Evolutionary conservation across 2,888 invertebrate species (phyloP).

Genomic region (Stenichneumon culpator): DNA sequence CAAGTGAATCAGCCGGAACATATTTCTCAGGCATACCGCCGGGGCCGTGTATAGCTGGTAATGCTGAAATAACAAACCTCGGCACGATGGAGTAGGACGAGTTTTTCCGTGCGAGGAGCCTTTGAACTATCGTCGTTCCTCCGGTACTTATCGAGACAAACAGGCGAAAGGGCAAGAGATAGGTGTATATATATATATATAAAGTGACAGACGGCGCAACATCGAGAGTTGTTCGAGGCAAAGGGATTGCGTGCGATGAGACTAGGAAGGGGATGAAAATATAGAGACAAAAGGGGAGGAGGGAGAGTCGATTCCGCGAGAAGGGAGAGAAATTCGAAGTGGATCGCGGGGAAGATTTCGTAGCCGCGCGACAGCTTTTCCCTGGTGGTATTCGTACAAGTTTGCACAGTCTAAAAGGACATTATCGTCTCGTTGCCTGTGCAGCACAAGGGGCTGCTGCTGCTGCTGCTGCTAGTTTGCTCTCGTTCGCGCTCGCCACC

Average conservation of each 20-base stretch:
- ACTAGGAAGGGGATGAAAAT: conserved; percentile 31
- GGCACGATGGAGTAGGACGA: conserved; percentile 55
- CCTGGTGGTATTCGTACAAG: conserved; percentile 50
- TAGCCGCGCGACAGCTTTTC: conserved; percentile 33
- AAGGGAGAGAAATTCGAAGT: conserved; percentile 40
- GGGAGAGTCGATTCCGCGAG: conserved; percentile 26
- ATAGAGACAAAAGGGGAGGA: conserved; percentile 3
- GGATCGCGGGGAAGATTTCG: conserved; percentile 33
- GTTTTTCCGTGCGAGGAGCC: conserved; percentile 59
- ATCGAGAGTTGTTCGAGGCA: conserved; percentile 38
- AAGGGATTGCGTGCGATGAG: conserved; percentile 4
- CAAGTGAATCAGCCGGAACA: conserved; percentile 67
- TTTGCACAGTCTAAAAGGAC: conserved; percentile 58
- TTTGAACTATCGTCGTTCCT: conserved; percentile 76
- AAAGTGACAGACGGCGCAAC: conserved; percentile 12
- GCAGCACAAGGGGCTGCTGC: conserved; percentile 7
- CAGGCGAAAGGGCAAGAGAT: conserved; percentile 62
- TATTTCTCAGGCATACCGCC: conserved; percentile 73
- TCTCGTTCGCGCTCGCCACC: conserved; percentile 15
- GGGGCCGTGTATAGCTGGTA: conserved; percentile 62
- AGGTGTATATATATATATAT: background rate
- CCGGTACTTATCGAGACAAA: conserved; percentile 75
- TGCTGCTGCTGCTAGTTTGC: conserved; percentile 17
- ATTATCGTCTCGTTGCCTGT: conserved; percentile 56
- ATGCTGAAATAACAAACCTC: conserved; percentile 80